Evolutionary conservation across 2,888 invertebrate genomes (phyloP).

Genomic region (Hylaea fasciaria): DNA sequence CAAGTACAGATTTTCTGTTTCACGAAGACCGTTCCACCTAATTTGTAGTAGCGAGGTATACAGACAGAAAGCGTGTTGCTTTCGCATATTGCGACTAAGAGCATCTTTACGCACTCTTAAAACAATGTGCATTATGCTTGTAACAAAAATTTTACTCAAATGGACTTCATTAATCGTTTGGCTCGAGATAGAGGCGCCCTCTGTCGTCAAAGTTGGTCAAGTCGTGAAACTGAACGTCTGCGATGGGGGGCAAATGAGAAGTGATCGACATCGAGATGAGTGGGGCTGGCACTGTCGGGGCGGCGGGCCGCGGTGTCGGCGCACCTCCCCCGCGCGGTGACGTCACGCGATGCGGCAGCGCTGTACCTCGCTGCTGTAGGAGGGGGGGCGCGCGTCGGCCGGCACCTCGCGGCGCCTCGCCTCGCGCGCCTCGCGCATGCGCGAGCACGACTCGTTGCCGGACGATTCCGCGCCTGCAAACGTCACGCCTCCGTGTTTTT

Average conservation of each 20-base stretch:
- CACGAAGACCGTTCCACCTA: too few species aligned
- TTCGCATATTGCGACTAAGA: too few species aligned
- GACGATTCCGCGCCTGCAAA: slow-evolving; percentile 71
- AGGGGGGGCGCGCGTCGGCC: slow-evolving; percentile 70
- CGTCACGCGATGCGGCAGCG: slow-evolving; percentile 69
- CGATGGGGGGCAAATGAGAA: not conserved
- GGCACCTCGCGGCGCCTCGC: slow-evolving; percentile 77
- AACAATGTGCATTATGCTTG: too few species aligned
- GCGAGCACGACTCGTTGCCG: slow-evolving; percentile 77
- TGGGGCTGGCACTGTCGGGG: slow-evolving; percentile 28
- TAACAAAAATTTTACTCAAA: too few species aligned
- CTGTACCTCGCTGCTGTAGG: slow-evolving; percentile 82
- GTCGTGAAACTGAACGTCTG: not conserved
- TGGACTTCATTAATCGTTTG: too few species aligned
- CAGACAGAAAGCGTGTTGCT: too few species aligned
- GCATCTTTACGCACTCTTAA: too few species aligned
- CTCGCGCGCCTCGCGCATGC: slow-evolving; percentile 77
- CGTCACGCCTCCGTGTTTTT: not conserved
- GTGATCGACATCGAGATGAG: not conserved
- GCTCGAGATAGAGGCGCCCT: too few species aligned
- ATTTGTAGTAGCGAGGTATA: too few species aligned
- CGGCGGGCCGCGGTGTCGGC: slow-evolving; percentile 46
- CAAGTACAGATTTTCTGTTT: too few species aligned
- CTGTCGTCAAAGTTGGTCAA: too few species aligned
- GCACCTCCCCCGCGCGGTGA: slow-evolving; percentile 51